Base-by-base conservation (phyloP, 2,113 vertebrate species). In the Nansenia antarctica region DNA sequence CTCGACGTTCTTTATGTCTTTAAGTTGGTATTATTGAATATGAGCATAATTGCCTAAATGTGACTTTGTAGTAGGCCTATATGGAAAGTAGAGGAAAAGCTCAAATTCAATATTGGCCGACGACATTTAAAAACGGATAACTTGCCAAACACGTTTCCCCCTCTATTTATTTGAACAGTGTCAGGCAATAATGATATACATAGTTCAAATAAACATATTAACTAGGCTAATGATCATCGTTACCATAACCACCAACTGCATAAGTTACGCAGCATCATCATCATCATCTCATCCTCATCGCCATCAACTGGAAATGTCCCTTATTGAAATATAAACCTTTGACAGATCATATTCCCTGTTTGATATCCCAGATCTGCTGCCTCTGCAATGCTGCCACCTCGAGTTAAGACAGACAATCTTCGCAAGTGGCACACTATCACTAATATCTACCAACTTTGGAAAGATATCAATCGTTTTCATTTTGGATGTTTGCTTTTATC, bases 1-100 rank as follows among this genome's bases (percentile, higher is more conserved):
- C 34, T 49, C 26, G 26, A 26, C 45, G 31, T 69, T 75, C 30
- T 27, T 68, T 55, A 49, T 34, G 53, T 69, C 31, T 64, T 49
- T 18, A 8, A 34, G 45, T 69, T 34, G 55, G 18, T 29, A 55
- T 64, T 15, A 57, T 30, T 35, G 24, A 47, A 27, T 39, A 35
- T 53, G 30, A 18, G 18, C 45, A 66, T 49, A 59, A 34, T 60
- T 72, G 49, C 14, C 9, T 58, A 67, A 2, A 15, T 35, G 30
- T 20, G 32, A 67, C 26, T 58, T 30, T 31, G 34, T 14, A 34
- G 24, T 9, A 30, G 5, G 22, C 1, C 3, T 22, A 64, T n/a
- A n/a, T n/a, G n/a, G n/a, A n/a, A n/a, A 65, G 11, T 37, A 62
- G 20, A 34, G 3, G 15, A 45, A 26, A 26, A 47, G 11, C 22